Base-by-base conservation (phyloP, 2,113 vertebrate genomes). In the Gobio gobio region DNA sequence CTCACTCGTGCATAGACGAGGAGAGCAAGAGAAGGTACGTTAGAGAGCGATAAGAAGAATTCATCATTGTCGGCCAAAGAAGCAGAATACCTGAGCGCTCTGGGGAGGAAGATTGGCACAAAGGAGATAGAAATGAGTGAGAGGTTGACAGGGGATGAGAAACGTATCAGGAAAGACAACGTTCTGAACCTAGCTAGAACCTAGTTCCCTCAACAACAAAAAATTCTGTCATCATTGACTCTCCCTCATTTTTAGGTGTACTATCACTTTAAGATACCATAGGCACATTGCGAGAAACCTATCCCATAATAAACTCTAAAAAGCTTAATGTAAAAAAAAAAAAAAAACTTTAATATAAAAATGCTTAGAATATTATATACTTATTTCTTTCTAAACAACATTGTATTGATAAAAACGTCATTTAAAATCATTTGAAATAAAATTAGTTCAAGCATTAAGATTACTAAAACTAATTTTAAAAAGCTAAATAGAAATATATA, bases 31-130 rank as follows among this genome's bases (percentile, higher is more conserved):
- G 10, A 84, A 43, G 47, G 56, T 22, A 75, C 2, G 4, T 26
- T 49, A 47, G 4, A 66, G 45, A 83, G 22, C 2, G 49, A 63
- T 85, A 33, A 85, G 90, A 88, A 47, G 85, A 90, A 78, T 58
- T 85, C 85, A 64, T 90, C 89, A 63, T 26, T 87, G 63, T 26
- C 36, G 58, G 51, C 54, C 36, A 86, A 87, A 90, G 83, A 86
- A 63, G 82, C 78, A 85, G 81, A 92, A 81, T 43, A 45, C 82
- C 90, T 90, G 13, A 74, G 63, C 2, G 16, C 58, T 24, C 6
- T 18, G 6, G 10, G 58, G 16, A 51, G 56, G 43, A 58, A 81
- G 54, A 18, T 43, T 66, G 43, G 59, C 59, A 80, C 24, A 20
- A 54, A 49, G 29, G 8, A 61, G 84, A 83, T 18, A 66, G 63